These are phyloP conservation scores for Hippolais icterina DNA, from an alignment of 2,113 vertebrate species.

Conservation along the genomic window DNA sequence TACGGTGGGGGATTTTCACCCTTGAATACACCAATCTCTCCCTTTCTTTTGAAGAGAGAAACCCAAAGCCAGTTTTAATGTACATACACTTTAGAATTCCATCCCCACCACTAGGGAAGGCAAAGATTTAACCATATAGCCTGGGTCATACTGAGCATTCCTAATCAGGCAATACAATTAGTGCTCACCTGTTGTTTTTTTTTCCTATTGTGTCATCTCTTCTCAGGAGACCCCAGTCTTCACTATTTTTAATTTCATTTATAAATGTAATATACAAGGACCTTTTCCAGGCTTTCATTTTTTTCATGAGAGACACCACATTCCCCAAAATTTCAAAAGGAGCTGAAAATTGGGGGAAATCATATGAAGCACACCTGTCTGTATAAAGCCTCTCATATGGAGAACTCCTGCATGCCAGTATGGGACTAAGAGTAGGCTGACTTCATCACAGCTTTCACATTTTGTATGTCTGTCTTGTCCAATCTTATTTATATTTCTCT, in stretches of 20 bases:
- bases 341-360: background rate
- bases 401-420: background rate
- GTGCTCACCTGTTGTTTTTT: background rate
- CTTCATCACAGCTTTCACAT: background rate
- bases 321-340: background rate
- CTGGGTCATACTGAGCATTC: background rate
- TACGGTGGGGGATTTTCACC: background rate
- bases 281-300: background rate
- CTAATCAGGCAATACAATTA: background rate
- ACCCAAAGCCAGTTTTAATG: background rate
- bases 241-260: background rate
- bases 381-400: rapidly evolving
- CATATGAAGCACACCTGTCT: background rate
- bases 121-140: background rate
- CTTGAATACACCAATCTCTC: background rate
- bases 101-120: background rate
- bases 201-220: background rate
- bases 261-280: background rate
- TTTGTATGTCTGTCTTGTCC: background rate
- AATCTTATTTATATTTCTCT: background rate
- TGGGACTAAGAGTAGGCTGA: background rate
- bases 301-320: background rate
- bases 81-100: background rate
- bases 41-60: background rate
- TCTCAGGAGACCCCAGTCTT: background rate